Base-by-base conservation (phyloP, 2,113 vertebrate genomes). In the Xiphophorus hellerii region DNA sequence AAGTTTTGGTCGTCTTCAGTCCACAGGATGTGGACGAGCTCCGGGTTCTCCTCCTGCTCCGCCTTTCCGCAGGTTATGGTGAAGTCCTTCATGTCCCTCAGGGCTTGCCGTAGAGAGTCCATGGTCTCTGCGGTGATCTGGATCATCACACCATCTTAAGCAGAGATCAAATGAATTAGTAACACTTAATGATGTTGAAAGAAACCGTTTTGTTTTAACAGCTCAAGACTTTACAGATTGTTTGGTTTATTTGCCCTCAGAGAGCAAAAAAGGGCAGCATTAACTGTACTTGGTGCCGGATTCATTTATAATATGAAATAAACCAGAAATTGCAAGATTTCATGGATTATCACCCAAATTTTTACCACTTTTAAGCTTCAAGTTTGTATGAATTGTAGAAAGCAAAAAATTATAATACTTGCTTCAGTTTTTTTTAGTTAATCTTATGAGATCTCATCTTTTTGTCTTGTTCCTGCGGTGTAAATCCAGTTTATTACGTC, bases 21-120 rank as follows among this genome's bases (percentile, higher is more conserved):
- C 98, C 98, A 99, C 88, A 97, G 96, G 85, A 99, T 91, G 76
- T 96, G 94, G 79, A 99, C 96, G 0, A 96, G 95, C 84, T 99
- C 97, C 95, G 96, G 98, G 83, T 94, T 96, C 14, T 98, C 97
- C 93, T 98, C 97, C 28, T 96, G 95, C 73, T 97, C 97, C 0
- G 92, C 94, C 92, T 98, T 98, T 37, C 98, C 98, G 27, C 98
- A 99, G 10, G 95, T 95, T 89, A 99, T 94, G 81, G 92, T 97
- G 85, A 97, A 99, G 93, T 99, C 97, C 92, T 99, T 99, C 98
- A 99, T 99, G 89, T 99, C 98, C 76, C 96, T 95, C 91, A 99
- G 92, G 4, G 97, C 96, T 92, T 97, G 97, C 74, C 98, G 94
- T 87, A 99, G 75, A 11, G 96, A 93, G 76, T 98, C 98, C 98